A percentile compares a stretch with the other conserved stretches of the same genome.
phyloP scores from a whole-genome alignment of 2,888 invertebrate genomes.

The Caradrina kadenii region DNA sequence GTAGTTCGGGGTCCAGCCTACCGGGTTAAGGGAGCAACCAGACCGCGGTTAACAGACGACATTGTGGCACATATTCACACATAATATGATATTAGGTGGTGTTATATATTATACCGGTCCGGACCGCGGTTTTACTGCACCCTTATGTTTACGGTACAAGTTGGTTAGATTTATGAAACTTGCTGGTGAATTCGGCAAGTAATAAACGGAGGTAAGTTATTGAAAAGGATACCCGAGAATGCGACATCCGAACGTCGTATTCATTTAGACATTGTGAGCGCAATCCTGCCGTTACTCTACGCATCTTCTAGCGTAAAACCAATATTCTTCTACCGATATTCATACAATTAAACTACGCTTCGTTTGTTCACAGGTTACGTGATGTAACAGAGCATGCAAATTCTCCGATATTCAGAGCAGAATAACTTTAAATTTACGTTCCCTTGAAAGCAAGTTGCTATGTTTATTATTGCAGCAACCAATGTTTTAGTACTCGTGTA shows the following conservation, averaged over 20 bases:
- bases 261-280: slow-evolving; percentile 38
- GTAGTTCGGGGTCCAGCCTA: not conserved
- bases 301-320: slow-evolving; percentile 26
- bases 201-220: no score
- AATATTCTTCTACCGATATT: slow-evolving; percentile 29
- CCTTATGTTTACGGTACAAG: not conserved
- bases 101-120: no score
- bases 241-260: not conserved
- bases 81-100: no score
- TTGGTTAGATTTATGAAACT: not conserved
- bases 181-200: not conserved
- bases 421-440: slow-evolving; percentile 1
- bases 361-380: slow-evolving; percentile 34
- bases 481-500: not conserved
- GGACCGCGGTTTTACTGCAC: not conserved
- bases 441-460: slow-evolving; percentile 19
- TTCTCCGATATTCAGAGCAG: slow-evolving; percentile 47
- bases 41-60: not conserved
- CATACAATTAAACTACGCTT: slow-evolving; percentile 19
- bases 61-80: not conserved
- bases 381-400: slow-evolving; percentile 28
- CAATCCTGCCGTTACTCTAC: slow-evolving; percentile 27
- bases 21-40: not conserved
- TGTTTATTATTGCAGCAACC: slow-evolving; percentile 8
- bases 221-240: not conserved